phyloP scores from a whole-genome alignment of 2,113 vertebrate genomes.

The Phylloscopus trochiloides region DNA sequence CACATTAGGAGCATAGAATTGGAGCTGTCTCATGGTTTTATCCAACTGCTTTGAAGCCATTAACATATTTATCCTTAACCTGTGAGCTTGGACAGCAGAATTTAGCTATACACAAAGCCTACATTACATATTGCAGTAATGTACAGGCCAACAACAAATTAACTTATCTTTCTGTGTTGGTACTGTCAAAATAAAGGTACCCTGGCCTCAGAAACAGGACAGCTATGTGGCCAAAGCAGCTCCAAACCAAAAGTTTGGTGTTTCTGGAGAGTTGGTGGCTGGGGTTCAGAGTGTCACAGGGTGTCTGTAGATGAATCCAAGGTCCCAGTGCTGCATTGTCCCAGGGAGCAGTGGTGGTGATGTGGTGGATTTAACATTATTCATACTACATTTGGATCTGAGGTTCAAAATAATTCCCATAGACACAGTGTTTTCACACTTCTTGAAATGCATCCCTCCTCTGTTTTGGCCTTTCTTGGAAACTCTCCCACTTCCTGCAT shows the following conservation, averaged over 20 bases:
- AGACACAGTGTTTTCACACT: neutral
- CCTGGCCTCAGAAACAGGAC: neutral
- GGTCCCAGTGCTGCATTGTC: neutral
- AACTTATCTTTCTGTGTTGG: neutral
- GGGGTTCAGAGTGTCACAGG: fast-evolving
- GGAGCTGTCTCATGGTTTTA: neutral
- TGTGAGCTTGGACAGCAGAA: neutral
- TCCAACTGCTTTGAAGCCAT: neutral
- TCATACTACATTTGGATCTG: neutral
- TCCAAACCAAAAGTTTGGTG: neutral
- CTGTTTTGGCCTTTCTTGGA: neutral
- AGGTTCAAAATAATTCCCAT: neutral
- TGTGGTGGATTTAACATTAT: neutral
- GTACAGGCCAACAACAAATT: neutral
- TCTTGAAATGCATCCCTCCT: neutral
- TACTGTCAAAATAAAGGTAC: neutral
- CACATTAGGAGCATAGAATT: neutral
- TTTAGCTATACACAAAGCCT: neutral
- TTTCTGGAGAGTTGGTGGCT: neutral
- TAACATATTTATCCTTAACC: neutral
- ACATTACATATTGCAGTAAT: fast-evolving
- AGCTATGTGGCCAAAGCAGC: fast-evolving
- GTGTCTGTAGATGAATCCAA: neutral
- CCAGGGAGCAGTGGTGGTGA: neutral
- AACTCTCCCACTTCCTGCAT: neutral